phyloP scores from a whole-genome alignment of 2,888 invertebrate genomes.

The Heliconius charithonia region DNA sequence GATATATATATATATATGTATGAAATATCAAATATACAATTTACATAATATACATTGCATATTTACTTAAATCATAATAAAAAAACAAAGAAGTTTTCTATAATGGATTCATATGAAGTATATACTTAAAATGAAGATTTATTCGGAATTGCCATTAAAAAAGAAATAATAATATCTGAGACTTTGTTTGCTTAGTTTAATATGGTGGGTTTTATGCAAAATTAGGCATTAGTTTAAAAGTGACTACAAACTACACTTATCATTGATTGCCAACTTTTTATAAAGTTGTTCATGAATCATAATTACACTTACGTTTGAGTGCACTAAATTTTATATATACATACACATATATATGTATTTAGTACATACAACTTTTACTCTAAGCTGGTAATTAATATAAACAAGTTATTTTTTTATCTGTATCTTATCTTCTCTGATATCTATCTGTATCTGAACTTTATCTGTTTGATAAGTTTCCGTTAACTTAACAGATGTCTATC shows the following conservation, averaged over 20 bases:
- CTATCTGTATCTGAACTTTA: too few species aligned
- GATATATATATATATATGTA: background rate
- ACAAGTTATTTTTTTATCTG: too few species aligned
- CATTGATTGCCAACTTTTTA: conserved; percentile 4
- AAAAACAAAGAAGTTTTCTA: background rate
- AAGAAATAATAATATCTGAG: background rate
- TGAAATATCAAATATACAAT: conserved; percentile 18
- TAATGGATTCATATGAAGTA: background rate
- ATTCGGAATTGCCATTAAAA: background rate
- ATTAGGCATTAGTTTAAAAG: conserved; percentile 3
- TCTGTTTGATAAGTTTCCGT: background rate
- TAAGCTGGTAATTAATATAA: background rate
- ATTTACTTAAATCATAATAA: background rate
- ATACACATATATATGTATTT: conserved; percentile 2
- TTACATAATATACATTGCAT: conserved; percentile 16
- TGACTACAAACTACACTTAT: background rate
- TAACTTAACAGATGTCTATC: background rate
- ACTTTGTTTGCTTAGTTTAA: background rate
- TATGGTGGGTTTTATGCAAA: conserved; percentile 7
- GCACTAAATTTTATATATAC: conserved; percentile 18
- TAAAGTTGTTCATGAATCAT: conserved; percentile 11
- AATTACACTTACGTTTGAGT: background rate
- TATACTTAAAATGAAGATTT: background rate
- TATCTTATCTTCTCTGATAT: too few species aligned
- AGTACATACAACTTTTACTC: conserved; percentile 8